Conservation (phyloP, 2,797 vertebrate genomes). For the Carapus acus region DNA sequence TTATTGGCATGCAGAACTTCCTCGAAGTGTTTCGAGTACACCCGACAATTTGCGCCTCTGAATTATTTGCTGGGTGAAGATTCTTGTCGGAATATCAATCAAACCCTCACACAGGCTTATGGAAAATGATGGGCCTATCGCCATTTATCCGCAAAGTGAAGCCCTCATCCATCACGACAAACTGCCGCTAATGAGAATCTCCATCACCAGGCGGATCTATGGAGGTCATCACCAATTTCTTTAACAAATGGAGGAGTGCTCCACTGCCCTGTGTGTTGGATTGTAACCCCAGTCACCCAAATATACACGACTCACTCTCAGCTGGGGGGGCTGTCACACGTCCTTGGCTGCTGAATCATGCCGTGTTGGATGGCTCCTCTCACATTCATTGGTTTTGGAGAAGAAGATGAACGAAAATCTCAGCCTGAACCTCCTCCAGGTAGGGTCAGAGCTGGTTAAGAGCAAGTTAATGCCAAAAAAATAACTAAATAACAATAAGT, state of each 20-base stretch:
- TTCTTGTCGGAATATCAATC: background rate
- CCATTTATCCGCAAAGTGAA: conserved; percentile 23
- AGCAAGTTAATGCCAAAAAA: no score
- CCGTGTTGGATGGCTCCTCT: background rate
- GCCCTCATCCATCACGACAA: conserved; percentile 31
- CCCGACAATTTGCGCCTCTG: no score
- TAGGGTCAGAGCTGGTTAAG: no score
- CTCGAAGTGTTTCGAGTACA: no score
- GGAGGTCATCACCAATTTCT: conserved; percentile 29
- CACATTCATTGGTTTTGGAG: background rate
- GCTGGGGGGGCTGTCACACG: no score
- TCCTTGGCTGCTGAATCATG: conserved; percentile 6
- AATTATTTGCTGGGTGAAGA: background rate
- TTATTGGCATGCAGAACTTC: no score
- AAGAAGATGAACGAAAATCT: background rate
- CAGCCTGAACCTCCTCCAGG: no score
- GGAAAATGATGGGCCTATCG: conserved; percentile 11
- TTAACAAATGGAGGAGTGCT: conserved; percentile 5
- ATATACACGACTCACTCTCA: no score
- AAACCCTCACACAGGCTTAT: background rate
- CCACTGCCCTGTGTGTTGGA: conserved; percentile 20
- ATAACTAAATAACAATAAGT: no score
- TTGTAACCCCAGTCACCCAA: conserved; percentile 6
- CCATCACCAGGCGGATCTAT: conserved; percentile 26
- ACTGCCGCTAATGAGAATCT: conserved; percentile 38